Conservation (phyloP, 2,888 invertebrate species). For the Amphipyra berbera region DNA sequence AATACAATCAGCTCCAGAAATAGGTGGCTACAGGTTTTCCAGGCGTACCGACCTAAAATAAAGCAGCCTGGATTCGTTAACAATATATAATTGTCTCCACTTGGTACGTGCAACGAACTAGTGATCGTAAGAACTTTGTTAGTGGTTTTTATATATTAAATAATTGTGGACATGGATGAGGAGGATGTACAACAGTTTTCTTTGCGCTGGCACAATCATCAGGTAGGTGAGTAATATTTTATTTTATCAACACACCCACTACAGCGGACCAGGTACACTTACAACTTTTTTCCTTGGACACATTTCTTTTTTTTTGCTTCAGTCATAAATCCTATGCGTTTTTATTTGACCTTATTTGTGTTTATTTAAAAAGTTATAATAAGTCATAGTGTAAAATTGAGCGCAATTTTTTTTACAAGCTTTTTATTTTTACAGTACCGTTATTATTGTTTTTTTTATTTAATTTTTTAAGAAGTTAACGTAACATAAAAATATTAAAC, state of each 20-base stretch:
- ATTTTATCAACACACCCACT: slow-evolving; percentile 74
- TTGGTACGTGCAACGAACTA: slow-evolving; percentile 73
- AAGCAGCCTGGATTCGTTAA: slow-evolving; percentile 90
- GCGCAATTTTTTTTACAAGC: background rate
- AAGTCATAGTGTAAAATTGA: too few species aligned
- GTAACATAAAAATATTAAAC: background rate
- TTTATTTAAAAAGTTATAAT: slow-evolving; percentile 9
- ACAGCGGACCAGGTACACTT: slow-evolving; percentile 63
- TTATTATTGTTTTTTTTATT: background rate
- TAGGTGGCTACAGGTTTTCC: slow-evolving; percentile 90
- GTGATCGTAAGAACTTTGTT: slow-evolving; percentile 77
- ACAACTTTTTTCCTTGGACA: slow-evolving; percentile 49
- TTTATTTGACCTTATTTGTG: slow-evolving; percentile 43
- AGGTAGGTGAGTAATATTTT: slow-evolving; percentile 90
- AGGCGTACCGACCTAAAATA: slow-evolving; percentile 90
- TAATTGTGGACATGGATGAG: slow-evolving; percentile 84
- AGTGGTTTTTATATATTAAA: slow-evolving; percentile 71
- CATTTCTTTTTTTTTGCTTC: slow-evolving; percentile 49
- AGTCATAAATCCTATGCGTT: slow-evolving; percentile 47
- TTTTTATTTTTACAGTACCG: background rate
- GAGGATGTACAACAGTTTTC: slow-evolving; percentile 94
- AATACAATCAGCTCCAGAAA: slow-evolving; percentile 90
- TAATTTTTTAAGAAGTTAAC: slow-evolving; percentile 1
- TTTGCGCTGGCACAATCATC: slow-evolving; percentile 96
- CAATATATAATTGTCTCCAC: slow-evolving; percentile 89